Conservation (phyloP, 2,797 vertebrate species). For the Cottoperca gobio region DNA sequence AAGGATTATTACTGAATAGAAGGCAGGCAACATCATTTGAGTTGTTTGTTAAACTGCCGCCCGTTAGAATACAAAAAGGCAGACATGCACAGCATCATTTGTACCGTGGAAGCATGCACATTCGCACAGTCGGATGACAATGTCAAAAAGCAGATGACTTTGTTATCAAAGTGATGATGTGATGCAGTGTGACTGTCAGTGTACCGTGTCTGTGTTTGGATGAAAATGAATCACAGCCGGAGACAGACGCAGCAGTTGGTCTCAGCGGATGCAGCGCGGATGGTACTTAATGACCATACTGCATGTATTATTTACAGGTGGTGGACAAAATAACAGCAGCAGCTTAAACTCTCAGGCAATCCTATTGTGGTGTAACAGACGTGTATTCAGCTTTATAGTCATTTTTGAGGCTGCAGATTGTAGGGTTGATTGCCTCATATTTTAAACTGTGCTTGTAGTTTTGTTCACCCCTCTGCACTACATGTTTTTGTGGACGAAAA, state of each 20-base stretch:
- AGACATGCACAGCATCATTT: slow-evolving; percentile 34
- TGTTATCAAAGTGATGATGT: slow-evolving; percentile 60
- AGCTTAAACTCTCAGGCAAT: background rate
- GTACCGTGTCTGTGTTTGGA: slow-evolving; percentile 41
- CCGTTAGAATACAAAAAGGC: slow-evolving; percentile 28
- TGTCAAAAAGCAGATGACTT: slow-evolving; percentile 60
- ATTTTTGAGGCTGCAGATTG: background rate
- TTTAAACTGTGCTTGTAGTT: background rate
- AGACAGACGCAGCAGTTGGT: slow-evolving; percentile 50
- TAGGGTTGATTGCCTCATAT: background rate
- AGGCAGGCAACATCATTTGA: slow-evolving; percentile 21
- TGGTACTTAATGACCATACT: slow-evolving; percentile 39
- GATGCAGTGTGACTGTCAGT: slow-evolving; percentile 46
- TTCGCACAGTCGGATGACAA: slow-evolving; percentile 49
- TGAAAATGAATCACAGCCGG: slow-evolving; percentile 45
- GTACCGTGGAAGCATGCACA: slow-evolving; percentile 35
- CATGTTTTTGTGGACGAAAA: background rate
- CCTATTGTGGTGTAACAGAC: background rate
- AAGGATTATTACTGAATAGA: slow-evolving; percentile 13
- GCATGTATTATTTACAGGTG: slow-evolving; percentile 48
- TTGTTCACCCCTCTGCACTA: background rate
- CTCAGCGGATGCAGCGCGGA: slow-evolving; percentile 17
- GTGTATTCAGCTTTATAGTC: background rate
- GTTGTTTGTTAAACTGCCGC: slow-evolving; percentile 32
- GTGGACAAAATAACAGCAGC: slow-evolving; percentile 34